Percentiles rank a stretch among this genome's conserved stretches.
These are phyloP conservation scores for Dipodomys merriami DNA, from an alignment of 2,113 vertebrate genomes.

Conservation along the genomic window DNA sequence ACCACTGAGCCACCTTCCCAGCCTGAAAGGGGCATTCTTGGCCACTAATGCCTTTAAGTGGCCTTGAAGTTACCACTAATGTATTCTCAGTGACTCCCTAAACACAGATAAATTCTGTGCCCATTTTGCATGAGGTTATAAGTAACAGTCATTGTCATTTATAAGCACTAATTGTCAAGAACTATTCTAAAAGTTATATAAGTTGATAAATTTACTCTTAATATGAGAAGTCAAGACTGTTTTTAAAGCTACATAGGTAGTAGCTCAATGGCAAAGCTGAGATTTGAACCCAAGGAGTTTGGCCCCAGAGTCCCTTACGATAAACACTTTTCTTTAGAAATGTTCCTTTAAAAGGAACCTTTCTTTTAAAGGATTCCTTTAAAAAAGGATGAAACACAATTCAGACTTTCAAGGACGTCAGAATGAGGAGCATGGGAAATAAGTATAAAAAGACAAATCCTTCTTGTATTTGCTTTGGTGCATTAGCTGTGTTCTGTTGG, in stretches of 20 bases:
- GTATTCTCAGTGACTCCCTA: neutral
- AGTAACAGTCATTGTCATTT: neutral
- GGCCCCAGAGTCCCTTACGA: neutral
- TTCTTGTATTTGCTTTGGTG: neutral
- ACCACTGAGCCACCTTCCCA: no score
- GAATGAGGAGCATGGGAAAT: neutral
- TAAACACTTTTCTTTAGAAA: neutral
- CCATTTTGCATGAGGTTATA: neutral
- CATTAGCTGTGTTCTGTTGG: neutral
- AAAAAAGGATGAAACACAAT: neutral
- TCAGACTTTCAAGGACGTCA: neutral
- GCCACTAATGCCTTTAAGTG: neutral
- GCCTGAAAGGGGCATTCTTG: neutral
- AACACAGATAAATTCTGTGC: neutral
- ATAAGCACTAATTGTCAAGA: neutral
- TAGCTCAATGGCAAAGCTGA: neutral
- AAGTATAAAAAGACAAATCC: neutral
- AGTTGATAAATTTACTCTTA: constrained; percentile 18
- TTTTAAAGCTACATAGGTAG: neutral
- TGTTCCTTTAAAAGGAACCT: constrained; percentile 18
- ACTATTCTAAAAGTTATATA: neutral
- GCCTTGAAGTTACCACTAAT: neutral
- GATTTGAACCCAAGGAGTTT: constrained; percentile 1
- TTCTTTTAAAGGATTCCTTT: neutral
- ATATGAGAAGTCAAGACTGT: neutral